Base-by-base conservation (phyloP, 2,797 vertebrate genomes). In the Tenualosa ilisha region DNA sequence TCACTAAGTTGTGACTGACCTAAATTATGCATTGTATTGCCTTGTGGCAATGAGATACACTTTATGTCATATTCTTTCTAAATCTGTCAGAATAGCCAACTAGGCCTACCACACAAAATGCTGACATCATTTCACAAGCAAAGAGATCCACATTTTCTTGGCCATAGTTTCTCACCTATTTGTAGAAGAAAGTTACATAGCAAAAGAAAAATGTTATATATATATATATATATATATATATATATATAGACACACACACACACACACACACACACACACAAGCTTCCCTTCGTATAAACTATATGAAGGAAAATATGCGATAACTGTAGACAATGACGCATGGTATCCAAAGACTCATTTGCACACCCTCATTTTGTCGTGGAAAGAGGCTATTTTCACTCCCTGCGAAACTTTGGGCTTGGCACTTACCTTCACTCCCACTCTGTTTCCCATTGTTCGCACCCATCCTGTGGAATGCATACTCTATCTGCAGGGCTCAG, bases 391-490 rank as follows among this genome's bases (percentile, higher is more conserved):
- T 50, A 61, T 82, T 82, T 79, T 83, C 59, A 17, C 59, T 86
- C 84, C 50, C 50, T 82, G 56, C 51, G 72, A 72, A 31, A 61
- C 84, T 88, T 84, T 79, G 26, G 59, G 83, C 83, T 85, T 82
- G 46, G 31, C 89, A 94, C 96, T 97, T 93, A 97, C 96, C 96
- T 94, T 97, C 96, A 88, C 96, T 97, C 95, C 96, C 96, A 93
- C 94, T 96, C 93, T 96, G 96, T 88, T 97, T 97, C 91, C 96
- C 96, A 95, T 96, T 96, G 96, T 96, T 96, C 90, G 96, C 96
- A 89, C 96, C 96, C 96, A 97, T 97, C 94, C 95, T 94, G 95
- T 87, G 87, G 93, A 89, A 94, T 93, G 96, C 96, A 96, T 96
- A 94, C 95, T 94, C 95, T 93, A 91, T 87, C 86, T 84, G 84